Evolutionary conservation across 2,113 vertebrate genomes (phyloP).

Genomic region (Lynx canadensis): DNA sequence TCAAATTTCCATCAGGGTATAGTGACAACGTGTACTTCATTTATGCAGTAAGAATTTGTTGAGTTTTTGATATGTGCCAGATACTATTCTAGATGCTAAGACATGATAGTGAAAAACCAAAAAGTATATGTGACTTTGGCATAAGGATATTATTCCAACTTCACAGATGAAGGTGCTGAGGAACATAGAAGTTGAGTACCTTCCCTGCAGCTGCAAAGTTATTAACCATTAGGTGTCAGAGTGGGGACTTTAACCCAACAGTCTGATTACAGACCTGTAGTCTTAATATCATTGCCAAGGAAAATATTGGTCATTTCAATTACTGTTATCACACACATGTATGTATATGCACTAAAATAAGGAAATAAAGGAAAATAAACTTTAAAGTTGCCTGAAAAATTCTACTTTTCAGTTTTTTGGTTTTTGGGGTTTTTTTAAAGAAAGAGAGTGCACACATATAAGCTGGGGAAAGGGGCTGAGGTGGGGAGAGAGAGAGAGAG

Average conservation of each 20-base stretch:
- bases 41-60: neutral
- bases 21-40: neutral
- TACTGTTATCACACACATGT: neutral
- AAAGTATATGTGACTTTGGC: neutral
- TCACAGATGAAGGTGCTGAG: neutral
- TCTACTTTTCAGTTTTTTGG: slow-evolving; percentile 22
- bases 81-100: neutral
- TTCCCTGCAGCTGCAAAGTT: neutral
- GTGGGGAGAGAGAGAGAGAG: too few relatives aligned
- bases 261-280: neutral
- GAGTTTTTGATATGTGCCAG: neutral
- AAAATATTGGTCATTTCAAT: slow-evolving; percentile 25
- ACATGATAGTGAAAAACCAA: neutral
- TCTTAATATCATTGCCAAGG: neutral
- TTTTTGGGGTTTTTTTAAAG: too few relatives aligned
- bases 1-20: neutral
- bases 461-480: too few relatives aligned
- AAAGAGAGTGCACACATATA: too few relatives aligned
- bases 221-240: neutral
- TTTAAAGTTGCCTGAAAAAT: slow-evolving; percentile 38
- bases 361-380: neutral
- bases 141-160: neutral
- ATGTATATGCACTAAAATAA: neutral
- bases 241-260: neutral
- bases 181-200: neutral